phyloP scores from a whole-genome alignment of 2,888 invertebrate genomes.

The Lasioglossum zephyrum region DNA sequence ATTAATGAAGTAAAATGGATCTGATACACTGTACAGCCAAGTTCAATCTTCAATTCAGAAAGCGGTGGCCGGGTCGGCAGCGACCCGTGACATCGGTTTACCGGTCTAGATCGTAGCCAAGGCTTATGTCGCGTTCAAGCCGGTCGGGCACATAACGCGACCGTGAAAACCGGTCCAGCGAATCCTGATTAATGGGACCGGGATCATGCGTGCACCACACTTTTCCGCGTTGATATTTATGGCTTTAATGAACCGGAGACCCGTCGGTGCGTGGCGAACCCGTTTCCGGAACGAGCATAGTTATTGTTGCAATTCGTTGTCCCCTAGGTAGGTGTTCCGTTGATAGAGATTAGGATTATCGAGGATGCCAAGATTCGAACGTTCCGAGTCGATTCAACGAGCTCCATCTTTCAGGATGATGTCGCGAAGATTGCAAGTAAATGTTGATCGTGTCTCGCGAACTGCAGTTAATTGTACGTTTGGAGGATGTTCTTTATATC shows the following conservation, averaged over 20 bases:
- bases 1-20: neutral
- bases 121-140: neutral
- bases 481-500: neutral
- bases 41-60: neutral
- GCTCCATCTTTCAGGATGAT: neutral
- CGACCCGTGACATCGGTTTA: slow-evolving; percentile 37
- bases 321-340: neutral
- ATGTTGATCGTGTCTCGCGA: neutral
- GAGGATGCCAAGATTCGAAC: neutral
- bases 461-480: neutral
- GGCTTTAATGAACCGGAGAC: slow-evolving; percentile 20
- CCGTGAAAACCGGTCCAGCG: slow-evolving; percentile 46
- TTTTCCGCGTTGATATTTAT: slow-evolving; percentile 47
- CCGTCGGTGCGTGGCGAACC: neutral
- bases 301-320: neutral
- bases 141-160: slow-evolving; percentile 18
- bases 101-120: slow-evolving; percentile 22
- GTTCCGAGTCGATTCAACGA: neutral
- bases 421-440: neutral
- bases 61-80: neutral
- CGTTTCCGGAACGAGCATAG: neutral
- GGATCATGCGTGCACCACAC: slow-evolving; percentile 1
- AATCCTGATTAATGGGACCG: slow-evolving; percentile 47
- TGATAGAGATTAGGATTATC: neutral
- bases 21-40: neutral